Percentiles rank a stretch among this genome's conserved stretches.
Evolutionary conservation across 2,888 invertebrate species (phyloP).

Genomic region (Lymantria dispar): DNA sequence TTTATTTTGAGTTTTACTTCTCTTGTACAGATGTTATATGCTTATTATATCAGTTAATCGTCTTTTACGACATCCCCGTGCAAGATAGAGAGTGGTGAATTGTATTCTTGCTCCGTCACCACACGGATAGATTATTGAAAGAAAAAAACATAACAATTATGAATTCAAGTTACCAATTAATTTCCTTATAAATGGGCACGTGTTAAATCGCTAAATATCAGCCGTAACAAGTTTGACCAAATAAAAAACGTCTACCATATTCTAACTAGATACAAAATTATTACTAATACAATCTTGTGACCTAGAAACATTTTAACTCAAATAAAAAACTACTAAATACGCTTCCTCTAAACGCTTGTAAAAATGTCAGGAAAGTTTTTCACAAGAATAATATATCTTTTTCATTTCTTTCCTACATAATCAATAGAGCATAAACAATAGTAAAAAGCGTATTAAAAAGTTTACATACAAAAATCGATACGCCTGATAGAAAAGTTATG

Average conservation of each 20-base stretch:
- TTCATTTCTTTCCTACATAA: conserved; percentile 14
- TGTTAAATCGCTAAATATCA: background rate
- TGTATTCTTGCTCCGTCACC: too few relatives aligned
- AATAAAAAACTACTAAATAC: background rate
- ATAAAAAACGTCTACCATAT: background rate
- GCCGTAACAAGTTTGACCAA: background rate
- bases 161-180: too few relatives aligned
- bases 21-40: too few relatives aligned
- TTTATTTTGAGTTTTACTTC: too few relatives aligned
- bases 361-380: conserved; percentile 2
- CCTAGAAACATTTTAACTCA: background rate
- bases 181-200: background rate
- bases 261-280: background rate
- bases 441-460: conserved; percentile 16
- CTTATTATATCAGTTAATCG: too few relatives aligned
- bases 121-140: too few relatives aligned
- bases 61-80: too few relatives aligned
- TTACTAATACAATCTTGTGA: background rate
- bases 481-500: conserved; percentile 18
- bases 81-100: too few relatives aligned
- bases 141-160: too few relatives aligned
- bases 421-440: conserved; percentile 22
- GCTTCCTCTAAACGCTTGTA: background rate
- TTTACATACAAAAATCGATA: conserved; percentile 5
- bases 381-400: conserved; percentile 7